Evolutionary conservation across 2,113 vertebrate species (phyloP).

Genomic region (Tragelaphus scriptus): DNA sequence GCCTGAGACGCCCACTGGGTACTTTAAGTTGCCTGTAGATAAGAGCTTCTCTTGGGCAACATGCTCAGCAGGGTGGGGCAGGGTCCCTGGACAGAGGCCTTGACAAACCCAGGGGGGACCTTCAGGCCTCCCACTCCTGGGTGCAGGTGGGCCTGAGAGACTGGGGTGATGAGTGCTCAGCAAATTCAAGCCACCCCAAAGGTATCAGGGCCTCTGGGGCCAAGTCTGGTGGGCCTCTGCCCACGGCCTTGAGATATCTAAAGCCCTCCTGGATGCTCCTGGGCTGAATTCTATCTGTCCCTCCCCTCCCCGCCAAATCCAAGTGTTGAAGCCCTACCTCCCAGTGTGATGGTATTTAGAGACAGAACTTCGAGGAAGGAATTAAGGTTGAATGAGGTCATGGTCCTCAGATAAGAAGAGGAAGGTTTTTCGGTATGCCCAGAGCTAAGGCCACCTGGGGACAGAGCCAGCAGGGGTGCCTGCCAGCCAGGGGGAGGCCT

Average conservation of each 20-base stretch:
- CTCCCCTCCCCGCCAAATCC: not conserved
- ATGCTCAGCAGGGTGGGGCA: not conserved
- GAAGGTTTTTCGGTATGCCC: rapidly evolving
- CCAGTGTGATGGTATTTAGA: not conserved
- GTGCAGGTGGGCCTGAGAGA: too few species aligned
- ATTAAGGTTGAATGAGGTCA: not conserved
- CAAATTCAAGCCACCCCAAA: not conserved
- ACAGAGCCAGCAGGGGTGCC: rapidly evolving
- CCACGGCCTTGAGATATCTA: not conserved
- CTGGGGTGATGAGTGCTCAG: not conserved
- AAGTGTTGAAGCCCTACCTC: not conserved
- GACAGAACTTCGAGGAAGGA: too few species aligned
- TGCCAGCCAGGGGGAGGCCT: not conserved
- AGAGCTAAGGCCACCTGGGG: rapidly evolving
- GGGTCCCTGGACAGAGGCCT: too few species aligned
- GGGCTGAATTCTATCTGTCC: not conserved
- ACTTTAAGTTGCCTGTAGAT: not conserved
- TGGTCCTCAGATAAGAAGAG: too few species aligned
- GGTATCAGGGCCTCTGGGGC: not conserved
- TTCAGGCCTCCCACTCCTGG: too few species aligned
- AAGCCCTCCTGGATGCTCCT: not conserved
- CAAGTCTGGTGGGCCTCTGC: not conserved
- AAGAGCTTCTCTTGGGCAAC: rapidly evolving
- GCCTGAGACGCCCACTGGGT: rapidly evolving
- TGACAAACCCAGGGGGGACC: not conserved